These are phyloP conservation scores for Drosophila helvetica DNA, from an alignment of 2,888 invertebrate genomes.

Conservation along the genomic window DNA sequence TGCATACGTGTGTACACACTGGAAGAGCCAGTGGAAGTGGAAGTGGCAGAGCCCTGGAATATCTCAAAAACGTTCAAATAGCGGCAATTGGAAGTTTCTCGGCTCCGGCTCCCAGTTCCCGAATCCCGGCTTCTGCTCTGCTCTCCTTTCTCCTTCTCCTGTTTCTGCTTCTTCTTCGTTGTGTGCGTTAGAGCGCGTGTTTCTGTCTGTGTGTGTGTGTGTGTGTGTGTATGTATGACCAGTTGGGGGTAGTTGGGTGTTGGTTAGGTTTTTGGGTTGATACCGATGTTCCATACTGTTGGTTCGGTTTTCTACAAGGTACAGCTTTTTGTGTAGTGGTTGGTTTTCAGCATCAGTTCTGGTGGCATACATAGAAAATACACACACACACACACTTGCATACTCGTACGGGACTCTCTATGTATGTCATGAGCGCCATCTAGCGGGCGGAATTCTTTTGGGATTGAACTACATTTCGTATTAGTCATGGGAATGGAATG, in stretches of 20 bases:
- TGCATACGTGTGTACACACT: slow-evolving; percentile 57
- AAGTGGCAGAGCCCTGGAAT: slow-evolving; percentile 62
- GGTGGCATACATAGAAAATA: slow-evolving; percentile 59
- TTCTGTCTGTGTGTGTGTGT: slow-evolving; percentile 8
- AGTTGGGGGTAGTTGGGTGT: slow-evolving; percentile 73
- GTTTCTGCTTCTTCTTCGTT: not conserved
- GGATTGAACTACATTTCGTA: slow-evolving; percentile 67
- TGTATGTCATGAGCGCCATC: slow-evolving; percentile 77
- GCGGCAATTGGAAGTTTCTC: slow-evolving; percentile 70
- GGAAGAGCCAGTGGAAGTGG: slow-evolving; percentile 66
- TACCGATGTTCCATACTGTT: slow-evolving; percentile 25
- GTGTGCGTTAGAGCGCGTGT: not conserved
- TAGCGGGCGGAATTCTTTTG: slow-evolving; percentile 51
- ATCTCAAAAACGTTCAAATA: slow-evolving; percentile 70
- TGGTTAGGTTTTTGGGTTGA: slow-evolving; percentile 53
- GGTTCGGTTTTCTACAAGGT: slow-evolving; percentile 56
- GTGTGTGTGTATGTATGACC: slow-evolving; percentile 29
- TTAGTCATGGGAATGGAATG: slow-evolving; percentile 11
- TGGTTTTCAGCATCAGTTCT: slow-evolving; percentile 53
- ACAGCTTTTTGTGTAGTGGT: slow-evolving; percentile 68
- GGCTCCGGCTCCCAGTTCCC: slow-evolving; percentile 18
- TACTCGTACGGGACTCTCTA: slow-evolving; percentile 46
- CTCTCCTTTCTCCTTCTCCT: not conserved
- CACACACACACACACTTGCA: slow-evolving; percentile 26
- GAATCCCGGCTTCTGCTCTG: slow-evolving; percentile 22